phyloP scores from a whole-genome alignment of 2,113 vertebrate species.

The Alethe diademata region DNA sequence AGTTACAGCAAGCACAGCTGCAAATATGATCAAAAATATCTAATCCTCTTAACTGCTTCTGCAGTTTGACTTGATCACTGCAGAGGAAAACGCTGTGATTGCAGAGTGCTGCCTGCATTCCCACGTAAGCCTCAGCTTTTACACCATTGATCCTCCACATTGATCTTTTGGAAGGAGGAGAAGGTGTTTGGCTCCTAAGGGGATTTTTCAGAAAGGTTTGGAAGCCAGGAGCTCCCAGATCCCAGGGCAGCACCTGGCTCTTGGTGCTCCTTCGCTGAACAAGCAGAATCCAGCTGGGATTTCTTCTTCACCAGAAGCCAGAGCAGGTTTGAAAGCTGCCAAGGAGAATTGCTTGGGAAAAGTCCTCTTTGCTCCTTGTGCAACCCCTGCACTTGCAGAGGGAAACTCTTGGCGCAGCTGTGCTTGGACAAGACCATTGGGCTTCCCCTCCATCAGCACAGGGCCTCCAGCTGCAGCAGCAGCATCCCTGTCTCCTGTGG shows the following conservation, averaged over 20 bases:
- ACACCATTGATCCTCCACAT: neutral
- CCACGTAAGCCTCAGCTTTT: neutral
- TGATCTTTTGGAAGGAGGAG: neutral
- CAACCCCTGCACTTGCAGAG: neutral
- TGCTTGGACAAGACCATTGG: rapidly evolving
- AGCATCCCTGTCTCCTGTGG: neutral
- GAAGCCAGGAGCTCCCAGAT: neutral
- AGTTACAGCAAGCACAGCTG: neutral
- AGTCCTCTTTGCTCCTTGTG: neutral
- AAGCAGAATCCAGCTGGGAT: neutral
- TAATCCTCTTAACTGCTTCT: slow-evolving; percentile 58
- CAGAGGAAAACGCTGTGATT: neutral
- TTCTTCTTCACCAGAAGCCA: neutral
- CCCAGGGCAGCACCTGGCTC: neutral
- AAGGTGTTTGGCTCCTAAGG: neutral
- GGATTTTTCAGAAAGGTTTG: neutral
- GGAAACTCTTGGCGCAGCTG: neutral
- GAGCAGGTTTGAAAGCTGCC: neutral
- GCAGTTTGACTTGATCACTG: neutral
- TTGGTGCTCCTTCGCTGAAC: neutral
- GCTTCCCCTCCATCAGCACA: rapidly evolving
- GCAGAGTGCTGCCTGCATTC: neutral
- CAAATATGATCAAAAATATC: slow-evolving; percentile 33
- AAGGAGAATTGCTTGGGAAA: neutral
- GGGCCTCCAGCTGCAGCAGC: neutral